Conservation (phyloP, 2,113 vertebrate species). For the Actenoides lindsayi region DNA sequence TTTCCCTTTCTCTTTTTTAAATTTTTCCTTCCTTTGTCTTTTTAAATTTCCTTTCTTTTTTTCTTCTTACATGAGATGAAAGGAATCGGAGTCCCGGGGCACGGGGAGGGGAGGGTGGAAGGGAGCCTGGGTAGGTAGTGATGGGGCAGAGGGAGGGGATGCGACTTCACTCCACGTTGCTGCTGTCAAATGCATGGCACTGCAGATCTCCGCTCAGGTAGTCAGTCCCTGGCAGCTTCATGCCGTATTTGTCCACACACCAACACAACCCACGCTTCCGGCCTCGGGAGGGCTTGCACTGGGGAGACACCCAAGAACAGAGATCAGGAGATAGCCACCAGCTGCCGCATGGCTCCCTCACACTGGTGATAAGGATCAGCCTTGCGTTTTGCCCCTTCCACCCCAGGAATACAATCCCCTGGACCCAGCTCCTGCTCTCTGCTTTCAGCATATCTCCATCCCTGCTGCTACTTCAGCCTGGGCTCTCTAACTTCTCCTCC, state of each 20-base stretch:
- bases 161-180: constrained; percentile 89
- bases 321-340: background rate
- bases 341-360: fast-evolving
- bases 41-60: constrained; percentile 66
- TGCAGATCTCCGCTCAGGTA: constrained; percentile 92
- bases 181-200: constrained; percentile 94
- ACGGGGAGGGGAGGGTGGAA: constrained; percentile 73
- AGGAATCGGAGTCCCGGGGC: constrained; percentile 74
- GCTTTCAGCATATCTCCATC: background rate
- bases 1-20: too few species aligned
- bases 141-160: constrained; percentile 71
- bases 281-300: constrained; percentile 98
- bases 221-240: constrained; percentile 94
- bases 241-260: constrained; percentile 98
- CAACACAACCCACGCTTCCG: constrained; percentile 96
- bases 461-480: background rate
- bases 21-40: background rate
- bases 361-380: background rate
- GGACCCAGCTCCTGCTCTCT: background rate
- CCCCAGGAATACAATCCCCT: background rate
- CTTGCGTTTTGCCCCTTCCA: background rate
- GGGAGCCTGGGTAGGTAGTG: constrained; percentile 64
- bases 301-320: constrained; percentile 29
- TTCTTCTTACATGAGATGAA: constrained; percentile 79
- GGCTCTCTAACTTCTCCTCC: background rate